Base-by-base conservation (phyloP, 1,140 invertebrate species). In the Aethina tumida region DNA sequence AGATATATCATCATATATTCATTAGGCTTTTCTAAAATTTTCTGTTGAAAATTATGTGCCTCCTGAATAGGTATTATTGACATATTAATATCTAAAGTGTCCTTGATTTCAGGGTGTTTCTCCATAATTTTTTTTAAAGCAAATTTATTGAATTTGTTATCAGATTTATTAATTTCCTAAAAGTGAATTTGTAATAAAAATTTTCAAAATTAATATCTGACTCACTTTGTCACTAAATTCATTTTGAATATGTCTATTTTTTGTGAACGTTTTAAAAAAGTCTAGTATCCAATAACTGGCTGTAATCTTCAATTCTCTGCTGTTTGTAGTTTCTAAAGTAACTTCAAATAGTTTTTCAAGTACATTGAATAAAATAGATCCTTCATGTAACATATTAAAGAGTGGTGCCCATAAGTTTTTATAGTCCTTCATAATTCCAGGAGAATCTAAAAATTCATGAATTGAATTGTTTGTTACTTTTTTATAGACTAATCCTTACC, bases 271-370 rank as follows among this genome's bases (percentile, higher is more conserved):
- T 24, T 16, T 10, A 16, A 43, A 41, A 22, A 53, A 37, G 36
- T 50, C 45, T 21, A 31, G 33, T 18, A 51, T 48, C 51, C 51
- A 53, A 14, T 50, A 37, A 22, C 42, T 28, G 5, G 51, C 51
- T 13, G 47, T 31, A 22, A 38, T 39, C 38, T 42, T 45, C 13
- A 17, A 20, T 5, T n/a, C 20, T 1, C 39, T 29, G 19, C 28
- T 26, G 31, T 29, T 3, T 15, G 7, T 35, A 9, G 29, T 21
- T 37, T 44, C 27, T 19, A 10, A 20, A 5, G 31, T 26, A 15
- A 46, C 30, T 20, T 45, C 15, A 34, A 41, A 41, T 15, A 54
- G 34, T 40, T 47, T 39, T 7, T 41, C 25, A 2, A 50, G 14
- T 28, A 50, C 24, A 17, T 12, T 7, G 21, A 27, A 39, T 19